Conservation (phyloP, 2,888 invertebrate genomes). For the Gnatocerus cornutus region DNA sequence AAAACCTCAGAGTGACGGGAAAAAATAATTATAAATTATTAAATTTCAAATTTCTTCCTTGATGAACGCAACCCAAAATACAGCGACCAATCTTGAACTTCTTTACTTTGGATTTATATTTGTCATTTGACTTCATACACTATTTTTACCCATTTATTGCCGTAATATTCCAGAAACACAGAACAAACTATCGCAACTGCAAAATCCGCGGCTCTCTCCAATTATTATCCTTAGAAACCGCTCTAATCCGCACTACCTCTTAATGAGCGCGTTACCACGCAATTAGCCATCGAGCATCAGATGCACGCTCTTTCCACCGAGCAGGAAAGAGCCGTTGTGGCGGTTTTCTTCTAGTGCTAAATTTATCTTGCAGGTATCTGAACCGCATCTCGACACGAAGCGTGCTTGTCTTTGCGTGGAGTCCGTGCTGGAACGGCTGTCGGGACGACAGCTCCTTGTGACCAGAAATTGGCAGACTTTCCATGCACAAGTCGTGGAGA, state of each 20-base stretch:
- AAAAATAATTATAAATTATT: no score
- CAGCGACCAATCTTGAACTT: no score
- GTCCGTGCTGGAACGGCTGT: slow-evolving; percentile 79
- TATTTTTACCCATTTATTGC: no score
- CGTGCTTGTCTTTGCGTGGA: slow-evolving; percentile 80
- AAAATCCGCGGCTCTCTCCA: background rate
- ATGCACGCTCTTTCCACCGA: slow-evolving; percentile 28
- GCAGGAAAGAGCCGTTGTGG: slow-evolving; percentile 36
- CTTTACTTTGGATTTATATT: no score
- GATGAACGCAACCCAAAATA: no score
- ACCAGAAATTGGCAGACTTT: slow-evolving; percentile 82
- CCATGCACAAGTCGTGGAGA: slow-evolving; percentile 78
- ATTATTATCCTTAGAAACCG: no score
- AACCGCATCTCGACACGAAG: slow-evolving; percentile 80
- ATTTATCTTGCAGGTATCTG: slow-evolving; percentile 74
- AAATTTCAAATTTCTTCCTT: no score
- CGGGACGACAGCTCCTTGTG: slow-evolving; percentile 77
- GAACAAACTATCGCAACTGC: no score
- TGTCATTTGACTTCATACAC: no score
- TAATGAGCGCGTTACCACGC: slow-evolving; percentile 26
- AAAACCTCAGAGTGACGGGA: no score
- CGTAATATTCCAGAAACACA: no score
- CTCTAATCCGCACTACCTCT: background rate
- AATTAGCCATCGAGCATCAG: slow-evolving; percentile 26
- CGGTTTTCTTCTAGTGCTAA: slow-evolving; percentile 55